These are phyloP conservation scores for Teleiodes luculella DNA, from an alignment of 2,888 invertebrate species.

Conservation along the genomic window DNA sequence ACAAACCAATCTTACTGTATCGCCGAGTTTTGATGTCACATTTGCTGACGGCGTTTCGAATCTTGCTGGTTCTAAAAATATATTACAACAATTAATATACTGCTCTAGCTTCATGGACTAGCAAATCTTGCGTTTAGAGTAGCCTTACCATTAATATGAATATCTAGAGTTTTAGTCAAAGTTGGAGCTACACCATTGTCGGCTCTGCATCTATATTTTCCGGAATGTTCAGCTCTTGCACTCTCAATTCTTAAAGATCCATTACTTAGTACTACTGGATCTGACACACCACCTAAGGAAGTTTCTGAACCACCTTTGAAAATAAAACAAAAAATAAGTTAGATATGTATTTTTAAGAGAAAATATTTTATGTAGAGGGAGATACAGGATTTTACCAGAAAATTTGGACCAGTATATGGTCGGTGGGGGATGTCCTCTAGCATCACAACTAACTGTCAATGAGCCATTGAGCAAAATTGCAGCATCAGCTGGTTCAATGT, in stretches of 20 bases:
- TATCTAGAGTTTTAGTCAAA: slow-evolving; percentile 87
- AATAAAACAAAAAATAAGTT: slow-evolving; percentile 16
- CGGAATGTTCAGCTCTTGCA: slow-evolving; percentile 87
- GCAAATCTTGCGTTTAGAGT: neutral
- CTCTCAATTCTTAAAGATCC: slow-evolving; percentile 86
- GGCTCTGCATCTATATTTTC: slow-evolving; percentile 91
- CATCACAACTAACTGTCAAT: slow-evolving; percentile 86
- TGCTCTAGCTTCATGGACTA: too few relatives aligned
- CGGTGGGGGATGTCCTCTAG: slow-evolving; percentile 88
- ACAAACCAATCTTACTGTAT: slow-evolving; percentile 86
- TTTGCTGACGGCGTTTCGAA: slow-evolving; percentile 87
- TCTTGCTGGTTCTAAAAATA: slow-evolving; percentile 83
- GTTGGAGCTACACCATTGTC: slow-evolving; percentile 90
- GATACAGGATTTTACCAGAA: slow-evolving; percentile 74
- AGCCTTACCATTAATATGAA: slow-evolving; percentile 87
- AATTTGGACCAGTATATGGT: slow-evolving; percentile 86
- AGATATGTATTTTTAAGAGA: neutral
- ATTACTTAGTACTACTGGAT: slow-evolving; percentile 78
- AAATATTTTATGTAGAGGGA: neutral
- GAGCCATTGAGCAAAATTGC: slow-evolving; percentile 86
- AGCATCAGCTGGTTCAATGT: slow-evolving; percentile 85
- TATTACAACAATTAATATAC: too few relatives aligned
- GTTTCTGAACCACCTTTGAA: slow-evolving; percentile 65
- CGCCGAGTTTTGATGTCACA: slow-evolving; percentile 86
- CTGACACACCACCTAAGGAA: slow-evolving; percentile 63